Evolutionary conservation across 2,113 vertebrate species (phyloP).

Genomic region (Myotis davidii): DNA sequence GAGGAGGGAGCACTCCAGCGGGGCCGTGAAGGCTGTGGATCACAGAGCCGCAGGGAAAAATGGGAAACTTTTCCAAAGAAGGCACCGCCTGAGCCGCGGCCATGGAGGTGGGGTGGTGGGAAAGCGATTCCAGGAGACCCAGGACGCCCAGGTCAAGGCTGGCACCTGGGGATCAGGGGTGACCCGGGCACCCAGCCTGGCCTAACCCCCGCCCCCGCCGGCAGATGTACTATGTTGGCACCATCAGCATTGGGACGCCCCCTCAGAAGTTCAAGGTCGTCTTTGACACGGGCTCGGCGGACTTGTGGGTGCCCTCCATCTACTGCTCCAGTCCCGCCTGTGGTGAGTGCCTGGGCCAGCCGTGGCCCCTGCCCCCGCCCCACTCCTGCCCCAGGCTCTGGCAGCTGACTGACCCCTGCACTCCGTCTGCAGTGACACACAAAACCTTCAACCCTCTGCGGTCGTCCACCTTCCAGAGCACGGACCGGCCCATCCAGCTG

Average conservation of each 20-base stretch:
- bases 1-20: neutral
- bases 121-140: neutral
- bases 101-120: neutral
- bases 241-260: slow-evolving; percentile 82
- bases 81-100: neutral
- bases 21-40: neutral
- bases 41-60: neutral
- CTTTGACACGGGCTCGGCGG: slow-evolving; percentile 84
- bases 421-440: slow-evolving; percentile 74
- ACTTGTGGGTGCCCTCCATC: slow-evolving; percentile 85
- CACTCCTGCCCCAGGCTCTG: rapidly evolving
- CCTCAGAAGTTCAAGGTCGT: slow-evolving; percentile 82
- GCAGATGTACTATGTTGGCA: slow-evolving; percentile 81
- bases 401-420: neutral
- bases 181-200: neutral
- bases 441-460: slow-evolving; percentile 71
- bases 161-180: neutral
- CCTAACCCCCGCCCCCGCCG: rapidly evolving
- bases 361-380: rapidly evolving
- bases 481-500: slow-evolving; percentile 29
- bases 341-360: slow-evolving; percentile 70
- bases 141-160: neutral
- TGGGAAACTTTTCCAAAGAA: neutral
- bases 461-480: slow-evolving; percentile 78
- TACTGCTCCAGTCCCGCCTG: slow-evolving; percentile 81